Evolutionary conservation across 2,113 vertebrate species (phyloP).

Genomic region (Phrynocephalus versicolor): DNA sequence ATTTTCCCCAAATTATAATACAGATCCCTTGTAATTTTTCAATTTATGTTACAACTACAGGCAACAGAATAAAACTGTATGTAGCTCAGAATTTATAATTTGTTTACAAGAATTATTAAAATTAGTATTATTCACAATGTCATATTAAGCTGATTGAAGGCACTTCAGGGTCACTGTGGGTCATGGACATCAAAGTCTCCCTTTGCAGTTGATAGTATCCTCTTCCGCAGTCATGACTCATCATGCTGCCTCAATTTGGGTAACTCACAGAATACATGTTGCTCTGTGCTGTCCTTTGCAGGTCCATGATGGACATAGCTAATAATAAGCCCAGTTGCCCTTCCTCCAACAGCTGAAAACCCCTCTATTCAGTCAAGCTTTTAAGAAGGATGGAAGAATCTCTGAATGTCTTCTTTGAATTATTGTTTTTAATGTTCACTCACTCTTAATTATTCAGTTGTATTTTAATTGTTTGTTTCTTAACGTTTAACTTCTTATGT

Average conservation of each 20-base stretch:
- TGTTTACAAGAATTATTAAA: not conserved
- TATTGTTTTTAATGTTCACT: too few relatives aligned
- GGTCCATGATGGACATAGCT: not conserved
- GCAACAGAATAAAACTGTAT: not conserved
- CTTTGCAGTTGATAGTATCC: not conserved
- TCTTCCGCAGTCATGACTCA: too few relatives aligned
- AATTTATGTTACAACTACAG: not conserved
- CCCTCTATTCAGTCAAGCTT: too few relatives aligned
- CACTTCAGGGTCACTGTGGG: not conserved
- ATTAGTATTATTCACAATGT: not conserved
- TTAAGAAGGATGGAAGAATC: too few relatives aligned
- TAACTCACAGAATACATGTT: not conserved
- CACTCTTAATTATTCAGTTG: too few relatives aligned
- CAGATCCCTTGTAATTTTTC: not conserved
- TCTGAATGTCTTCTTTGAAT: too few relatives aligned
- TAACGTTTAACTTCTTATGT: too few relatives aligned
- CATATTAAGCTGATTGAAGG: not conserved
- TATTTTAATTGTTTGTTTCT: too few relatives aligned
- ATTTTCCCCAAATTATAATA: not conserved
- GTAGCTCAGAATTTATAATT: not conserved
- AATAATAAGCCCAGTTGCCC: not conserved
- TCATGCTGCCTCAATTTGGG: not conserved
- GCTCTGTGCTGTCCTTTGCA: not conserved
- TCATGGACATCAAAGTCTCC: not conserved
- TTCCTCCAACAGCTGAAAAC: too few relatives aligned